phyloP scores from a whole-genome alignment of 1,140 invertebrate species.

The Phymastichus coffea region DNA sequence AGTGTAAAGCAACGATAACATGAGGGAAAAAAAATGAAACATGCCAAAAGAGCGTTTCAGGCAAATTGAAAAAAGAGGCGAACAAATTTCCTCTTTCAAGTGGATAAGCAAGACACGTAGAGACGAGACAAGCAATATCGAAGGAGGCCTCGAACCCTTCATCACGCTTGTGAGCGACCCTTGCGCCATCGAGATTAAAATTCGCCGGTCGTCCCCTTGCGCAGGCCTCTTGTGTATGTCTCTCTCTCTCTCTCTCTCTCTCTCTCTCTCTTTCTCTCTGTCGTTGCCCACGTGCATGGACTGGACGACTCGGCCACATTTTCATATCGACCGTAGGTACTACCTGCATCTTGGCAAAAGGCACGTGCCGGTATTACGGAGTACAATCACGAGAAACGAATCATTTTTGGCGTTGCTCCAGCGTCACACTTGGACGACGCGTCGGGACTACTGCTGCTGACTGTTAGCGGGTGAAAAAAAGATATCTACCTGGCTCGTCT shows the following conservation, averaged over 20 bases:
- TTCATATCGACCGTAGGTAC: too few species aligned
- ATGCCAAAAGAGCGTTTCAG: too few species aligned
- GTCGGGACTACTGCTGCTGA: too few species aligned
- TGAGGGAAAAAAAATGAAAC: too few species aligned
- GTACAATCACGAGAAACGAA: slow-evolving; percentile 30
- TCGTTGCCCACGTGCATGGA: background rate
- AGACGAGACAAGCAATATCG: background rate
- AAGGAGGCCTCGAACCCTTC: background rate
- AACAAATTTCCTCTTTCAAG: too few species aligned
- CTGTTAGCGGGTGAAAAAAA: too few species aligned
- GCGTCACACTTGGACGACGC: background rate
- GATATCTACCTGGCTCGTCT: too few species aligned
- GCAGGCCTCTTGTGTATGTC: background rate
- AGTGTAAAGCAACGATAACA: too few species aligned
- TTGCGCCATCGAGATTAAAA: slow-evolving; percentile 21
- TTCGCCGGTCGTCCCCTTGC: background rate
- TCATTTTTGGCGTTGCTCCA: slow-evolving; percentile 28
- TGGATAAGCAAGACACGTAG: too few species aligned
- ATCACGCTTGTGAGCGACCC: too few species aligned
- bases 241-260: background rate
- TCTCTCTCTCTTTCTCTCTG: background rate
- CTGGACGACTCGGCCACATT: background rate
- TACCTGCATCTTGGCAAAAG: too few species aligned
- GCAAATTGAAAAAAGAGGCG: too few species aligned
- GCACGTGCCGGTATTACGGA: slow-evolving; percentile 6